These are phyloP conservation scores for Indicator indicator DNA, from an alignment of 2,113 vertebrate genomes.

Conservation along the genomic window DNA sequence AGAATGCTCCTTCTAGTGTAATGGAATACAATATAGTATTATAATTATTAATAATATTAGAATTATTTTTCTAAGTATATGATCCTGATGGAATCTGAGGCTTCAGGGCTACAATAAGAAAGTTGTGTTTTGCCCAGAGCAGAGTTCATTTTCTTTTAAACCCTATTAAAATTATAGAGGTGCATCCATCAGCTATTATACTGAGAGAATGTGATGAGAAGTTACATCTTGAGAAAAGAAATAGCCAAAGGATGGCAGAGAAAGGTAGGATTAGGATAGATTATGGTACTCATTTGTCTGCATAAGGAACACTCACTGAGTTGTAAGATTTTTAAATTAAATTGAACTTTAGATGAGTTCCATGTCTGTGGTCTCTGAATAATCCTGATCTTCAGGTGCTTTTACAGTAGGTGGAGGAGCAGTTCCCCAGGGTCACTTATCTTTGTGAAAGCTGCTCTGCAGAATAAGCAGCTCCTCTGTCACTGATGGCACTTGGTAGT, in stretches of 20 bases:
- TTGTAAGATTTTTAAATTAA: constrained; percentile 6
- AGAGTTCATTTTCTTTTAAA: neutral
- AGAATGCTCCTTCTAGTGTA: neutral
- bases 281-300: constrained; percentile 3
- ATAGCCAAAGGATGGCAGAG: neutral
- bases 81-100: neutral
- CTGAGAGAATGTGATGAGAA: neutral
- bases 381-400: neutral
- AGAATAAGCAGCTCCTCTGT: neutral
- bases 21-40: neutral
- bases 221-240: neutral
- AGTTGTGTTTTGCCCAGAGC: neutral
- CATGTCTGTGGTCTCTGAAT: neutral
- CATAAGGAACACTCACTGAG: neutral
- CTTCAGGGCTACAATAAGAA: neutral
- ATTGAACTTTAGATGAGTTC: neutral
- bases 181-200: neutral
- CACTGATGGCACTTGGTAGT: neutral
- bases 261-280: neutral
- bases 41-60: neutral
- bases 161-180: neutral
- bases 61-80: neutral
- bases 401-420: neutral
- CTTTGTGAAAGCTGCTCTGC: neutral
- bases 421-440: neutral